phyloP scores from a whole-genome alignment of 2,113 vertebrate genomes.

The Ia io region DNA sequence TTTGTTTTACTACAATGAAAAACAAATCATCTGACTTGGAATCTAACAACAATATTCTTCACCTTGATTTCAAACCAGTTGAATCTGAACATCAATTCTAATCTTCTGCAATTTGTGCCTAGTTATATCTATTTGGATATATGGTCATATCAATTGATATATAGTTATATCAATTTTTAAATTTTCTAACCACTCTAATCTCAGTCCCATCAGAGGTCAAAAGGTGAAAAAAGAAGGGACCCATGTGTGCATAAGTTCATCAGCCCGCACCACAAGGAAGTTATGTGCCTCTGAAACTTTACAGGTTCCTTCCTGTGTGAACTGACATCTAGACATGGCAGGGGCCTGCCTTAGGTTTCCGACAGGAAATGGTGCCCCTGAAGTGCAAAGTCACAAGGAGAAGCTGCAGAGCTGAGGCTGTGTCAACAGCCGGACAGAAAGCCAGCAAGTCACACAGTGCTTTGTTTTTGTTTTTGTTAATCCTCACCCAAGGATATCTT shows the following conservation, averaged over 20 bases:
- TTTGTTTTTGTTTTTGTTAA: background rate
- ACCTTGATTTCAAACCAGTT: background rate
- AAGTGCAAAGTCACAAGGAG: background rate
- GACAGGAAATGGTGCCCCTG: slow-evolving; percentile 69
- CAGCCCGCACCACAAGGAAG: background rate
- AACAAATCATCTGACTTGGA: background rate
- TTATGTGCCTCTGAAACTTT: background rate
- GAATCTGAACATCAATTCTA: background rate
- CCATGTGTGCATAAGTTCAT: too few species aligned
- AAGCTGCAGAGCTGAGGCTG: background rate
- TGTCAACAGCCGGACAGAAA: background rate
- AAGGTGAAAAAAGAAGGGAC: background rate
- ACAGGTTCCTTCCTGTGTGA: slow-evolving; percentile 68
- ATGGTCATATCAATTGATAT: background rate
- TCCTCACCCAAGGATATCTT: too few species aligned
- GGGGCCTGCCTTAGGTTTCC: slow-evolving; percentile 51
- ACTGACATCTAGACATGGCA: background rate
- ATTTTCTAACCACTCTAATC: background rate
- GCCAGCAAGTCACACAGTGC: background rate
- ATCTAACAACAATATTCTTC: background rate
- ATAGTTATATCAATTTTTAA: background rate
- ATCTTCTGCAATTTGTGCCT: background rate
- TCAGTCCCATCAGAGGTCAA: background rate
- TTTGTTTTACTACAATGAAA: background rate
- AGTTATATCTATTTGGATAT: background rate